Evolutionary conservation across 2,888 invertebrate genomes (phyloP).

Genomic region (Drosophila fulvimacula): DNA sequence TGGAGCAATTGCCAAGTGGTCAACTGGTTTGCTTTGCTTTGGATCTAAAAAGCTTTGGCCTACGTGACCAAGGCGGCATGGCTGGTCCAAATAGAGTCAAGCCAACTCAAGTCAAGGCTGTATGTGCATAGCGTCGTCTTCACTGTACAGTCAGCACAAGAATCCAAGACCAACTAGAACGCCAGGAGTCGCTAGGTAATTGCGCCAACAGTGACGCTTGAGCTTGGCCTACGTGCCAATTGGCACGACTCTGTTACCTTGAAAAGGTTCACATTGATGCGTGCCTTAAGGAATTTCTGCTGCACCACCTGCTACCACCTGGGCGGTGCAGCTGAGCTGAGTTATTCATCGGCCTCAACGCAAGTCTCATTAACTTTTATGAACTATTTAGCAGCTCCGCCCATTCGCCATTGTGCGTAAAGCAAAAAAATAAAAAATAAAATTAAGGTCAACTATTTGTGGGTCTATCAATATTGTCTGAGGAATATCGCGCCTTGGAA

Average conservation of each 20-base stretch:
- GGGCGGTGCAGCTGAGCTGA: constrained; percentile 11
- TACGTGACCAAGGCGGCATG: constrained; percentile 65
- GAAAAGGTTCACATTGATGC: constrained; percentile 52
- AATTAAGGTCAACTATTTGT: constrained; percentile 43
- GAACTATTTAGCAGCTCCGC: constrained; percentile 23
- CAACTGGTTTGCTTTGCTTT: constrained; percentile 58
- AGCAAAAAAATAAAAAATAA: constrained; percentile 29
- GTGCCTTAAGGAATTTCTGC: constrained; percentile 62
- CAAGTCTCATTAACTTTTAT: constrained; percentile 56
- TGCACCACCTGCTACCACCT: constrained; percentile 23
- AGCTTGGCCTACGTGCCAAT: constrained; percentile 61
- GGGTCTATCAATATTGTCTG: constrained; percentile 41
- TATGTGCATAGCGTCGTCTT: neutral
- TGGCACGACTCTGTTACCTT: constrained; percentile 67
- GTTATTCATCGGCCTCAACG: constrained; percentile 23
- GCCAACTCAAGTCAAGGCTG: neutral
- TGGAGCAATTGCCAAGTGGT: constrained; percentile 13
- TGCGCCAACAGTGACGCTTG: constrained; percentile 19
- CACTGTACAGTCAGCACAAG: constrained; percentile 43
- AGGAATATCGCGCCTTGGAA: constrained; percentile 6
- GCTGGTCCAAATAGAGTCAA: constrained; percentile 9
- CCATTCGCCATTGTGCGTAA: constrained; percentile 18
- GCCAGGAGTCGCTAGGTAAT: constrained; percentile 36
- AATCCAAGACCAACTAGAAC: constrained; percentile 4
- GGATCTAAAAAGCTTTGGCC: constrained; percentile 36